phyloP scores from a whole-genome alignment of 1,140 invertebrate species.

The Drosophila sproati region DNA sequence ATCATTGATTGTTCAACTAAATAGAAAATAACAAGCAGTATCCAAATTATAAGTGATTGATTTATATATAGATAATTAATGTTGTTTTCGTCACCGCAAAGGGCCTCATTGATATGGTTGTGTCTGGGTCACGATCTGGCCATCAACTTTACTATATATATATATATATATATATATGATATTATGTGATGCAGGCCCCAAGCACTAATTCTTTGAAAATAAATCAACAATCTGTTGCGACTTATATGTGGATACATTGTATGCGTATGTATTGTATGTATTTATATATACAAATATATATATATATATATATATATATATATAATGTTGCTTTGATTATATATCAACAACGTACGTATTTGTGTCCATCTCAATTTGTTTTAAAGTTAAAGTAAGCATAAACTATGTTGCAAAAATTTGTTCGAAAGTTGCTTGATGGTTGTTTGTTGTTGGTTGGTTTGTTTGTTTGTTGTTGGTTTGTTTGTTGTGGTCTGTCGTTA shows the following conservation, averaged over 20 bases:
- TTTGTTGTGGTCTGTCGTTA: slow-evolving; percentile 90
- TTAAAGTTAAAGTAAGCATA: slow-evolving; percentile 90
- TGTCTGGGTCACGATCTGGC: slow-evolving; percentile 30
- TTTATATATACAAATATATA: slow-evolving; percentile 1
- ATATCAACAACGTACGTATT: slow-evolving; percentile 90
- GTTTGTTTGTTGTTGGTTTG: slow-evolving; percentile 73
- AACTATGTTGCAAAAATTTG: slow-evolving; percentile 97
- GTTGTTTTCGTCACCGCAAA: slow-evolving; percentile 32
- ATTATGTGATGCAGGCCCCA: slow-evolving; percentile 47
- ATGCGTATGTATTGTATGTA: slow-evolving; percentile 86
- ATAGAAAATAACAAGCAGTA: slow-evolving; percentile 80
- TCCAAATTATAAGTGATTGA: slow-evolving; percentile 35
- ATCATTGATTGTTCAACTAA: slow-evolving; percentile 68
- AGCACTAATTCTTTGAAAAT: slow-evolving; percentile 38
- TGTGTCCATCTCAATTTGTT: slow-evolving; percentile 86
- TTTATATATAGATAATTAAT: slow-evolving; percentile 52
- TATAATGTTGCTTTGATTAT: slow-evolving; percentile 88
- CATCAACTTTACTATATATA: neutral
- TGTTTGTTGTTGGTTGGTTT: slow-evolving; percentile 76
- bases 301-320: slow-evolving; percentile 22
- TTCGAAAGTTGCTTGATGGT: slow-evolving; percentile 91
- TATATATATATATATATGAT: neutral
- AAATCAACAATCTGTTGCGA: slow-evolving; percentile 60
- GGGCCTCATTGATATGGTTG: slow-evolving; percentile 75
- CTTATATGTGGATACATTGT: slow-evolving; percentile 88